Evolutionary conservation across 2,888 invertebrate genomes (phyloP).

Genomic region (Melanostoma mellinum): DNA sequence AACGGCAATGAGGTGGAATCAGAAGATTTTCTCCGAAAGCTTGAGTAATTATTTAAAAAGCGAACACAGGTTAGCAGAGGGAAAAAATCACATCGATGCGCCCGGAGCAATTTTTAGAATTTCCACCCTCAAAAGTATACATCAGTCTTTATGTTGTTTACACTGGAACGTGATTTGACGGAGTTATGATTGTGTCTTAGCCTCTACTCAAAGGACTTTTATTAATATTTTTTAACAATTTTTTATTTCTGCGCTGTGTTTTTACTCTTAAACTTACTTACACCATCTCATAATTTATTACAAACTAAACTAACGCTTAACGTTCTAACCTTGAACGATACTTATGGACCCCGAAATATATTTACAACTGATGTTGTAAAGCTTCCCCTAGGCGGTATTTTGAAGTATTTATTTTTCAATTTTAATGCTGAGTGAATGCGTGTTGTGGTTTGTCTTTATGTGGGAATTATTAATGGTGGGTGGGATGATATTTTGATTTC

Average conservation of each 20-base stretch:
- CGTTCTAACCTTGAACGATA: constrained; percentile 15
- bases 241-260: constrained; percentile 11
- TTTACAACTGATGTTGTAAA: constrained; percentile 9
- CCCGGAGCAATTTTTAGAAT: constrained; percentile 53
- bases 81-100: constrained; percentile 35
- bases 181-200: constrained; percentile 53
- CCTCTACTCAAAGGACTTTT: constrained; percentile 46
- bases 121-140: constrained; percentile 51
- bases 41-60: constrained; percentile 70
- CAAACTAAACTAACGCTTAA: constrained; percentile 60
- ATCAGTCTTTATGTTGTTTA: constrained; percentile 43
- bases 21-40: constrained; percentile 81
- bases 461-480: constrained; percentile 5
- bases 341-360: constrained; percentile 11
- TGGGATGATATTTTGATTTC: constrained; percentile 61
- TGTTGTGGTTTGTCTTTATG: constrained; percentile 21
- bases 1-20: constrained; percentile 82
- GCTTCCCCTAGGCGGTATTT: constrained; percentile 57
- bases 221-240: constrained; percentile 58
- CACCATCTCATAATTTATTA: constrained; percentile 34
- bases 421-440: constrained; percentile 45
- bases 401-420: constrained; percentile 67
- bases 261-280: constrained; percentile 12
- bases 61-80: constrained; percentile 48
- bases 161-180: constrained; percentile 58